Evolutionary conservation across 2,888 invertebrate species (phyloP).

Genomic region (Cremastinae sp.): DNA sequence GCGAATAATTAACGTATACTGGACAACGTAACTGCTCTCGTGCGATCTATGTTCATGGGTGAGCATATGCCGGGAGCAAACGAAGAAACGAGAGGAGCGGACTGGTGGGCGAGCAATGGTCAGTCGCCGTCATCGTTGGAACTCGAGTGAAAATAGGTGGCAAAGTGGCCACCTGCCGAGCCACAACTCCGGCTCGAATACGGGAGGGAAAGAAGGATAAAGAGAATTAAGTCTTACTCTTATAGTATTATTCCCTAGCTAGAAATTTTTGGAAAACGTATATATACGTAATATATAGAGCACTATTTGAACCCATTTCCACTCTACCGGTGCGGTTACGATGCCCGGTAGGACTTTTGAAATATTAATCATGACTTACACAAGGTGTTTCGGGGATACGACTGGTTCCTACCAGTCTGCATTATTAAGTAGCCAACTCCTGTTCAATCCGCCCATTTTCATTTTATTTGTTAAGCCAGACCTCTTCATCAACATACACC

Average conservation of each 20-base stretch:
- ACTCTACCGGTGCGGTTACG: conserved; percentile 41
- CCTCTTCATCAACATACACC: conserved; percentile 19
- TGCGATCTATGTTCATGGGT: conserved; percentile 9
- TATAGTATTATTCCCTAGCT: conserved; percentile 38
- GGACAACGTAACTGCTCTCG: conserved; percentile 71
- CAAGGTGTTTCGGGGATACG: conserved; percentile 67
- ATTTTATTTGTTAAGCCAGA: neutral
- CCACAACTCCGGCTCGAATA: conserved; percentile 18
- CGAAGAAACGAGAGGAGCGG: conserved; percentile 53
- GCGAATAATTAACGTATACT: conserved; percentile 75
- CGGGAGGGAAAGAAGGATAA: conserved; percentile 9
- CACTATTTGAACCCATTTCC: conserved; percentile 58
- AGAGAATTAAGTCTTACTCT: conserved; percentile 7
- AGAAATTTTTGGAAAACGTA: conserved; percentile 21
- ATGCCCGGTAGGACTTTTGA: conserved; percentile 70
- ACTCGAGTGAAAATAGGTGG: conserved; percentile 26
- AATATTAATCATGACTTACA: conserved; percentile 78
- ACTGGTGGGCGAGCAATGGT: conserved; percentile 72
- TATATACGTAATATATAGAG: conserved; percentile 37
- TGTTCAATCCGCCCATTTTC: conserved; percentile 33
- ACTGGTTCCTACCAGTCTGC: conserved; percentile 73
- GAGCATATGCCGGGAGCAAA: conserved; percentile 12
- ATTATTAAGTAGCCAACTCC: conserved; percentile 73
- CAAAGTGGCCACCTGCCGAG: conserved; percentile 43
- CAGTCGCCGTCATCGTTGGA: conserved; percentile 61